These are phyloP conservation scores for Brachystomella parvula DNA, from an alignment of 1,140 invertebrate genomes.

Conservation along the genomic window DNA sequence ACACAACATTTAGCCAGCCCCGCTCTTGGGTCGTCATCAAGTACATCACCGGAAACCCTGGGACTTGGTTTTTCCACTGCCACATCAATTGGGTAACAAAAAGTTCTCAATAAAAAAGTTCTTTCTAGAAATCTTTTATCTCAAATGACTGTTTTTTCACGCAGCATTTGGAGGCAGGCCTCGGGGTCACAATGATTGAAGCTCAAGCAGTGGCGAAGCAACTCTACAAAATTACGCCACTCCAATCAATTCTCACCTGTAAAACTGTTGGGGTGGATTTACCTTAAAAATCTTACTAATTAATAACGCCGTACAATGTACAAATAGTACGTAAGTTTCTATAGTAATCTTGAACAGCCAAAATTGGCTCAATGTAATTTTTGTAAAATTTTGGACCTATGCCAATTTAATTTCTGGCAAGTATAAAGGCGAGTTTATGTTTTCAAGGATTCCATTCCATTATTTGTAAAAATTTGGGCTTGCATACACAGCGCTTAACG, in stretches of 20 bases:
- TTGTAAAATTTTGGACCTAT: no score
- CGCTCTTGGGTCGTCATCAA: slow-evolving; percentile 5
- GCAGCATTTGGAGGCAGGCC: slow-evolving; percentile 2
- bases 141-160: no score
- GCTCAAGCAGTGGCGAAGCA: neutral
- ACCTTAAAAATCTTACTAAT: neutral
- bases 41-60: slow-evolving; percentile 12
- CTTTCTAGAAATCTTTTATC: neutral
- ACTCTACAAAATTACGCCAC: neutral
- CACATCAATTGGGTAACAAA: slow-evolving; percentile 9
- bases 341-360: no score
- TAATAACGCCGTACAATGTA: no score
- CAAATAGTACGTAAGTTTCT: no score
- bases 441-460: no score
- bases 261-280: neutral
- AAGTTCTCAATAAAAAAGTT: neutral
- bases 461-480: no score
- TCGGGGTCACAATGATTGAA: neutral
- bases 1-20: neutral
- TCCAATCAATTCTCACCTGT: neutral
- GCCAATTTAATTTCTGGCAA: no score
- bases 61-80: slow-evolving; percentile 16
- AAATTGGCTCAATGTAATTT: no score
- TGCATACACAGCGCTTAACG: no score
- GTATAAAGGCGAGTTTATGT: no score